Base-by-base conservation (phyloP, 2,113 vertebrate species). In the Cephalopterus ornatus region DNA sequence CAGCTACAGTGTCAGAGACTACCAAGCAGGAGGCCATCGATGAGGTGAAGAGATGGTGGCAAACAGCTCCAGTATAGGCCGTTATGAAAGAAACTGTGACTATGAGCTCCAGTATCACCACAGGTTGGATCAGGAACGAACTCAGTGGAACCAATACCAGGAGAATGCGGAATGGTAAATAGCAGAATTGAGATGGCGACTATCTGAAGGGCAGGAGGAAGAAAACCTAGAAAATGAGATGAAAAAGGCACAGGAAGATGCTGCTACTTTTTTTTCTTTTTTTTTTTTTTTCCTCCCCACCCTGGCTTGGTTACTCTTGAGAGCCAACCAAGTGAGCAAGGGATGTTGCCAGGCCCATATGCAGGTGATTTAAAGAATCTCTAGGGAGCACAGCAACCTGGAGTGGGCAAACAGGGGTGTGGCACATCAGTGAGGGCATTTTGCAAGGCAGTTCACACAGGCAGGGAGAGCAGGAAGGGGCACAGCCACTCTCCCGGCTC, bases 1-100 rank as follows among this genome's bases (percentile, higher is more conserved):
- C 99, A 61, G 99, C 99, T 93, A 99, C 99, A 0, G 98, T 99
- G 41, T 99, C 99, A 4, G 99, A 99, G 97, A 99, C 98, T 94
- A 99, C 99, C 70, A 99, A 99, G 88, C 99, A 99, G 96, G 99
- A 99, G 95, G 99, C 99, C 92, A 99, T 99, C 3, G 99, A 99
- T 92, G 99, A 99, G 96, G 98, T 99, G 93, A 99, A 99, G 96
- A 98, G 98, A 61, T 99, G 99, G 93, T 99, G 99, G 99, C 99
- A 99, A 96, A 99, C 99, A 85, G 99, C 98, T 58, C 99, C 99
- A 2, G 98, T 99, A 65, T 99, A 99, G 97, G 99, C 99, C 91
- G 98, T 99, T 93, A 99, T 99, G 99, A 99, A 99, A 99, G 99
- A 99, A 92, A 99, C 99, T 2, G 98, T 52, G 99, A 99, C 88